phyloP scores from a whole-genome alignment of 2,888 invertebrate genomes.

The Ornithoptera priamus region DNA sequence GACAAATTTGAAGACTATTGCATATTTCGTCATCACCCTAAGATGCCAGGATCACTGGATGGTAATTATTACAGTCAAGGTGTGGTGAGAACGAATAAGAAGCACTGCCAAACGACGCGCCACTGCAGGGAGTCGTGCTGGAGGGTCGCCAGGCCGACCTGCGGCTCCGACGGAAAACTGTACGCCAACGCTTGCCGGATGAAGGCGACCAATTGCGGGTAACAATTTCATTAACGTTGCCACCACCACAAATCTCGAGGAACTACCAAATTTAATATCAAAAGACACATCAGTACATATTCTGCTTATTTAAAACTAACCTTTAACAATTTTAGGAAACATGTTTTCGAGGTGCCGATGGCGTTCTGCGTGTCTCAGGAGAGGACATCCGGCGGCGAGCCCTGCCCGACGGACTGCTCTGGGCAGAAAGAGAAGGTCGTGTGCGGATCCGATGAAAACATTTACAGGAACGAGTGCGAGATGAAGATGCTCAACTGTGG shows the following conservation, averaged over 20 bases:
- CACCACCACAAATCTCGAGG: conserved; percentile 16
- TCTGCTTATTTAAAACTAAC: background rate
- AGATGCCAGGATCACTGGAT: background rate
- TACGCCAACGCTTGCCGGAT: conserved; percentile 94
- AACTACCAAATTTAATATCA: background rate
- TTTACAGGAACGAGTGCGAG: conserved; percentile 94
- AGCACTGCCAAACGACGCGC: conserved; percentile 94
- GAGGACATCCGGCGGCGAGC: conserved; percentile 83
- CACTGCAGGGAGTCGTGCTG: conserved; percentile 95
- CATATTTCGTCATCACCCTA: no score
- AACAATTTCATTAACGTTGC: conserved; percentile 26
- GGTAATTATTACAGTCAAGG: conserved; percentile 82
- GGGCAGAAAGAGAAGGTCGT: conserved; percentile 86
- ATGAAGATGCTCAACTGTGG: conserved; percentile 94
- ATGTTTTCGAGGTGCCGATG: conserved; percentile 95
- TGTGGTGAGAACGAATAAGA: conserved; percentile 91
- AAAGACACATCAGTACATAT: background rate
- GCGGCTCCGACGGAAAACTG: conserved; percentile 93
- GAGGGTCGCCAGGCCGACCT: conserved; percentile 93
- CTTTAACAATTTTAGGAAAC: conserved; percentile 82
- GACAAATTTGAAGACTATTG: no score
- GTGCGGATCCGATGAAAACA: conserved; percentile 93
- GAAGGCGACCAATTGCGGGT: conserved; percentile 96
- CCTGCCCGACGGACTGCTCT: conserved; percentile 87
- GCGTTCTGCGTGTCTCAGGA: conserved; percentile 92